Percentiles rank a stretch among this genome's conserved stretches.
Conservation (phyloP, 1,140 invertebrate genomes). For the Diploscapter pachys region DNA sequence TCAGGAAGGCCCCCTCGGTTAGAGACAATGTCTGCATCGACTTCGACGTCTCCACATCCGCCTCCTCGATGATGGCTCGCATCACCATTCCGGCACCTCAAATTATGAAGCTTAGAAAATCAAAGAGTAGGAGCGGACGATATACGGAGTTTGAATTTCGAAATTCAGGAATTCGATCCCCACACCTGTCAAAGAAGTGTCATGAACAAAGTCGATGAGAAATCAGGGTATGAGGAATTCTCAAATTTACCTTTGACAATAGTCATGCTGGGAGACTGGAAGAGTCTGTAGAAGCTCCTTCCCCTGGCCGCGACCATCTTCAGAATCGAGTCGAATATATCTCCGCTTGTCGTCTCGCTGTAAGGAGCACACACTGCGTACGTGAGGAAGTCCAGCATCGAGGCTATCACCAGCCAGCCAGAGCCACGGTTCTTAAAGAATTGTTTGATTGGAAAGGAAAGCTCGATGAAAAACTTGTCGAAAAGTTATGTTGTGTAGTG, state of each 20-base stretch:
- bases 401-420: conserved; percentile 70
- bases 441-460: too few relatives aligned
- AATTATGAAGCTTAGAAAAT: conserved; percentile 11
- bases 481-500: too few relatives aligned
- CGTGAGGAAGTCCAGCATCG: conserved; percentile 98
- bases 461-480: too few relatives aligned
- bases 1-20: conserved; percentile 90
- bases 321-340: conserved; percentile 89
- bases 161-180: too few relatives aligned
- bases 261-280: conserved; percentile 93
- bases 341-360: conserved; percentile 95
- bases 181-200: too few relatives aligned
- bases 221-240: conserved; percentile 1
- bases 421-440: conserved; percentile 70
- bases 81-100: conserved; percentile 84
- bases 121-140: not conserved
- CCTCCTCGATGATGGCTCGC: conserved; percentile 93
- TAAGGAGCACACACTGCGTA: conserved; percentile 97
- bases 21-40: conserved; percentile 93
- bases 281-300: conserved; percentile 83
- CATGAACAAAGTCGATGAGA: conserved; percentile 1
- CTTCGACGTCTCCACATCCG: conserved; percentile 79
- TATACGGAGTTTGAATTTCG: not conserved
- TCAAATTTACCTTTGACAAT: conserved; percentile 76
- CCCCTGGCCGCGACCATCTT: conserved; percentile 89